These are phyloP conservation scores for Aphidoletes aphidimyza DNA, from an alignment of 2,888 invertebrate species.

Conservation along the genomic window DNA sequence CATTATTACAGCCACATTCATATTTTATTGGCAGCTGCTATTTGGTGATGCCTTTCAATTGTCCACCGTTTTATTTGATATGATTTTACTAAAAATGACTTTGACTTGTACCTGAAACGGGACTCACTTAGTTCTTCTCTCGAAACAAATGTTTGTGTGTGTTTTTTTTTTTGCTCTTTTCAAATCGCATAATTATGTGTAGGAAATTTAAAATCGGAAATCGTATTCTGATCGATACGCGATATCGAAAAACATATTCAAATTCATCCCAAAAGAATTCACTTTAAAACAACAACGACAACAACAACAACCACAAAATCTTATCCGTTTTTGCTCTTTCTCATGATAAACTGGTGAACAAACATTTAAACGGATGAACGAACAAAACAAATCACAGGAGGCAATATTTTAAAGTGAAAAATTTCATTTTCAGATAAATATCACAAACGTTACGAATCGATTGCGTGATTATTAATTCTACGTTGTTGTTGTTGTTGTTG, in stretches of 20 bases:
- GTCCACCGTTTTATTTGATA: too few relatives aligned
- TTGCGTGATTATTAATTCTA: constrained; percentile 33
- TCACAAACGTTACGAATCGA: background rate
- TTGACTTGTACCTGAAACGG: too few relatives aligned
- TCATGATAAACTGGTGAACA: background rate
- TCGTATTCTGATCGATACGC: constrained; percentile 5
- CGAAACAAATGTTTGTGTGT: too few relatives aligned
- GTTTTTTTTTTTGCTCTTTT: too few relatives aligned
- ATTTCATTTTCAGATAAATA: background rate
- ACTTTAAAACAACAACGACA: too few relatives aligned
- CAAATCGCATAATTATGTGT: background rate
- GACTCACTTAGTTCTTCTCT: too few relatives aligned
- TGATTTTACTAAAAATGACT: too few relatives aligned
- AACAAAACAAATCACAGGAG: background rate
- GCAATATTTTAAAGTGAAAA: too few relatives aligned
- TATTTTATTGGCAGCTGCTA: background rate
- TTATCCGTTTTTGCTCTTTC: background rate
- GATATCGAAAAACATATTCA: background rate
- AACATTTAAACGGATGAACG: background rate
- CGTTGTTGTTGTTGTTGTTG: too few relatives aligned
- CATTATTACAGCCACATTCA: too few relatives aligned
- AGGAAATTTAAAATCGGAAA: background rate
- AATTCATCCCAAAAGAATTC: too few relatives aligned
- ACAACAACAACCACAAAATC: background rate
- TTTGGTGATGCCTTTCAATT: background rate